phyloP scores from a whole-genome alignment of 2,113 vertebrate species.

The Silurus meridionalis region DNA sequence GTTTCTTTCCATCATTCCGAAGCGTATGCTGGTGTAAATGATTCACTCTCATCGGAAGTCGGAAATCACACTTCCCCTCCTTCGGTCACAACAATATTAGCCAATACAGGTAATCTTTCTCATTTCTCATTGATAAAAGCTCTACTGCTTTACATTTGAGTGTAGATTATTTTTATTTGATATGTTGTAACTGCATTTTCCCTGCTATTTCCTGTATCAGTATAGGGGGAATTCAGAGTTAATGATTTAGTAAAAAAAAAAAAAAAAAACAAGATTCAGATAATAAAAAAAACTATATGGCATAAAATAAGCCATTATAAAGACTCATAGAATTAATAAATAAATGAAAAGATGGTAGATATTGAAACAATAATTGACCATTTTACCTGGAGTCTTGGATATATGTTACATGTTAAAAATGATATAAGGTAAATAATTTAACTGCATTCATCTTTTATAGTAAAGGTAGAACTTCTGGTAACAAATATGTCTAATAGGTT shows the following conservation, averaged over 20 bases:
- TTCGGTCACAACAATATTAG: background rate
- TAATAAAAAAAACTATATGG: background rate
- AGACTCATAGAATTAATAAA: background rate
- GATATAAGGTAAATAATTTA: too few species aligned
- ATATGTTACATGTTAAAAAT: too few species aligned
- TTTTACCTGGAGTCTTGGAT: too few species aligned
- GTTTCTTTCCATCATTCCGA: slow-evolving; percentile 3
- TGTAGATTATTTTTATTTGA: background rate
- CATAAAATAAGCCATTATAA: background rate
- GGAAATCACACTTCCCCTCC: background rate
- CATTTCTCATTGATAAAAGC: background rate
- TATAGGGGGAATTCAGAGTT: background rate
- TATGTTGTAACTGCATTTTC: background rate
- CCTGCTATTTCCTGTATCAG: background rate
- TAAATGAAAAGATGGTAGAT: background rate
- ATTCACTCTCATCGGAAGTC: background rate
- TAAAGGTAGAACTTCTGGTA: too few species aligned
- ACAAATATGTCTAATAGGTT: too few species aligned
- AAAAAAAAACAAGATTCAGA: background rate
- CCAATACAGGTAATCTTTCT: background rate
- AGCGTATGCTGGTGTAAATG: slow-evolving; percentile 16
- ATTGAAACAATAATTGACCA: background rate
- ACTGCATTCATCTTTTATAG: too few species aligned
- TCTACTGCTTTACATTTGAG: background rate
- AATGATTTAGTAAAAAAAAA: background rate